Percentiles rank a stretch among this genome's conserved stretches.
Evolutionary conservation across 1,140 invertebrate species (phyloP).

Genomic region (Pissodes strobi): DNA sequence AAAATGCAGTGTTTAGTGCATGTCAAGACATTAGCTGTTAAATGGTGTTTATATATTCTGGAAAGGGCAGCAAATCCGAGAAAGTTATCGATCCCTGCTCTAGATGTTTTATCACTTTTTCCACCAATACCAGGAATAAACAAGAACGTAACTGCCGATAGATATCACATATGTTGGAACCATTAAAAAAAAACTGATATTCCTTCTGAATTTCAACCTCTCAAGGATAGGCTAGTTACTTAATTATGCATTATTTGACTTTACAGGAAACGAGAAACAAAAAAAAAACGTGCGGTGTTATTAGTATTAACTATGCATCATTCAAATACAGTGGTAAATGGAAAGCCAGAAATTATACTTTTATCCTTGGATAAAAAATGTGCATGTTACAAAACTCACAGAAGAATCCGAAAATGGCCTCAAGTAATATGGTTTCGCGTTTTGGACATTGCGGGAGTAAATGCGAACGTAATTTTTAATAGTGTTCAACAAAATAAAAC

Average conservation of each 20-base stretch:
- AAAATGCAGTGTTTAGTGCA: neutral
- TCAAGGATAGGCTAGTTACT: neutral
- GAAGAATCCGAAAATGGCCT: neutral
- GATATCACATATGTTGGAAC: neutral
- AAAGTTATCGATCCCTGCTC: too few relatives aligned
- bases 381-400: slow-evolving; percentile 3
- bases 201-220: neutral
- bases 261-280: neutral
- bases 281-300: neutral
- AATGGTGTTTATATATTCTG: neutral
- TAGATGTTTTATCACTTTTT: neutral
- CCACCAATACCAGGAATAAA: neutral
- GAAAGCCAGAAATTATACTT: neutral
- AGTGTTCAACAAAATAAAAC: too few relatives aligned
- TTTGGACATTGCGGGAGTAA: too few relatives aligned
- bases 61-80: too few relatives aligned
- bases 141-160: neutral
- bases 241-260: neutral
- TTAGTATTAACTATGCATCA: too few relatives aligned
- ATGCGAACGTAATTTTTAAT: too few relatives aligned
- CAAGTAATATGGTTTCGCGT: neutral
- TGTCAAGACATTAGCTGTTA: neutral
- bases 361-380: neutral
- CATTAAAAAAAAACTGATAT: neutral
- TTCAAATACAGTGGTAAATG: neutral